Conservation (phyloP, 2,797 vertebrate species). For the Eurystomus glaucurus region DNA sequence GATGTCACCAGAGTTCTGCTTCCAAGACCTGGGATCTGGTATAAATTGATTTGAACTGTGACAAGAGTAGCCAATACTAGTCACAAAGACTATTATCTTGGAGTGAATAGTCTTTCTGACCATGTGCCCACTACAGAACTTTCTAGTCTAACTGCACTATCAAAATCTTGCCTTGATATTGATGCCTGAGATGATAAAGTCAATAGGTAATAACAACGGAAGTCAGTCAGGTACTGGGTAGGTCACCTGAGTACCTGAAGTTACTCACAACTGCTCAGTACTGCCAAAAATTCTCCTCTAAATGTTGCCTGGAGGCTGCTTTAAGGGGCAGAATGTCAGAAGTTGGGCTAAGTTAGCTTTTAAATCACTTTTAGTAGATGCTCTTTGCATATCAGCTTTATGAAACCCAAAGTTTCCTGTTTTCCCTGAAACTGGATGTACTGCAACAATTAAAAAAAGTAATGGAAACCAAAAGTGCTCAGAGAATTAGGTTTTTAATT, state of each 20-base stretch:
- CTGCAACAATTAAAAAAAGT: background rate
- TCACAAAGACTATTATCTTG: background rate
- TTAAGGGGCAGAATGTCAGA: background rate
- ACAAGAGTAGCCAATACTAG: background rate
- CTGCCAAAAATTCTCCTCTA: background rate
- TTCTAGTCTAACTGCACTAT: background rate
- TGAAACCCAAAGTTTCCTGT: background rate
- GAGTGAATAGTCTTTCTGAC: background rate
- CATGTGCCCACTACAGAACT: too few relatives aligned
- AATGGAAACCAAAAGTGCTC: background rate
- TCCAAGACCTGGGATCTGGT: background rate
- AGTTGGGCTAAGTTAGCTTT: background rate
- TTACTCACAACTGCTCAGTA: fast-evolving
- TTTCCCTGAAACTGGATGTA: background rate
- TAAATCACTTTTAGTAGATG: background rate
- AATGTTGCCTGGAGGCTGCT: background rate
- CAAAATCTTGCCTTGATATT: background rate
- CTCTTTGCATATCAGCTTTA: background rate
- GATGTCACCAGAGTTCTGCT: background rate
- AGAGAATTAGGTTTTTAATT: background rate
- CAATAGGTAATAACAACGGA: background rate
- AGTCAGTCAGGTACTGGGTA: background rate
- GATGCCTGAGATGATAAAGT: background rate
- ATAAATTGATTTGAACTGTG: background rate
- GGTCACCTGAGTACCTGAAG: background rate